phyloP scores from a whole-genome alignment of 1,140 invertebrate species.

The Apis dorsata region DNA sequence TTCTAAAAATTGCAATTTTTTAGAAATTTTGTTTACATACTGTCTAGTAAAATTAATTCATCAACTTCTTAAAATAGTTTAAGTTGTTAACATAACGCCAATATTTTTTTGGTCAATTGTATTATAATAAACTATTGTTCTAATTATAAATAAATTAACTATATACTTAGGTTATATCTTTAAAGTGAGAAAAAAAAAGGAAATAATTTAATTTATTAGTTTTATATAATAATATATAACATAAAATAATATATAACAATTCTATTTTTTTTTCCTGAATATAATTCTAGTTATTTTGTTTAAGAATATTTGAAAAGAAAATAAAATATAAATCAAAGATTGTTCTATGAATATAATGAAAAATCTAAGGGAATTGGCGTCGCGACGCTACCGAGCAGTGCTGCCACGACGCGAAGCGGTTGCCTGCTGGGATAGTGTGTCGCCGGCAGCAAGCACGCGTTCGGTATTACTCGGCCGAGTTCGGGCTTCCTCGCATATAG shows the following conservation, averaged over 20 bases:
- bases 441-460: slow-evolving; percentile 63
- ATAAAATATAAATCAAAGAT: slow-evolving; percentile 1
- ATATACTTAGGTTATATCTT: too few species aligned
- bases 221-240: too few species aligned
- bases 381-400: slow-evolving; percentile 62
- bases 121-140: too few species aligned
- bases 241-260: too few species aligned
- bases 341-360: neutral
- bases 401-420: slow-evolving; percentile 62
- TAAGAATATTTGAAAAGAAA: slow-evolving; percentile 13
- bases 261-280: too few species aligned
- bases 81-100: too few species aligned
- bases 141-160: too few species aligned
- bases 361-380: slow-evolving; percentile 30
- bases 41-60: too few species aligned
- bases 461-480: slow-evolving; percentile 60
- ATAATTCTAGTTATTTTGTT: neutral
- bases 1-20: too few species aligned
- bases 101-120: too few species aligned
- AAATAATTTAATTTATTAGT: neutral
- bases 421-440: slow-evolving; percentile 61
- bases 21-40: too few species aligned
- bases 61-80: too few species aligned
- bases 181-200: neutral
- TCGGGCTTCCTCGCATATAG: slow-evolving; percentile 65